Base-by-base conservation (phyloP, 2,888 invertebrate species). In the Camptogramma bilineatum region DNA sequence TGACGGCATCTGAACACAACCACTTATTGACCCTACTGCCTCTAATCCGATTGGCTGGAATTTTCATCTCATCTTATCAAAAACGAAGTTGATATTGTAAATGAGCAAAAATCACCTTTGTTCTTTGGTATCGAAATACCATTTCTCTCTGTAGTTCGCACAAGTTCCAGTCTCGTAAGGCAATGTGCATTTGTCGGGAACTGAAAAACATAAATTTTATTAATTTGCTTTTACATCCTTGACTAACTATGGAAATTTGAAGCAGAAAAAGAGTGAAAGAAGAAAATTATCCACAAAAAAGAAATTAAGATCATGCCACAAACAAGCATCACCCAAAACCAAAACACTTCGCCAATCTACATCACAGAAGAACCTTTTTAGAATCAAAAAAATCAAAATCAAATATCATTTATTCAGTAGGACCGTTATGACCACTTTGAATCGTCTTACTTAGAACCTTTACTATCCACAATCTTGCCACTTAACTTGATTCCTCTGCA, bases 51-150 rank as follows among this genome's bases (percentile, higher is more conserved):
- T n/a, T n/a, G n/a, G n/a, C n/a, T n/a, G n/a, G n/a, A n/a, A n/a
- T n/a, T n/a, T n/a, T n/a, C n/a, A n/a, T n/a, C n/a, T n/a, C n/a
- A n/a, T n/a, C n/a, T n/a, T n/a, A n/a, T n/a, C n/a, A n/a, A n/a
- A n/a, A n/a, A n/a, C n/a, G n/a, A n/a, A n/a, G 24, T 24, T 24
- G 24, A 24, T 24, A 24, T 4, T 24, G 24, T 24, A n/a, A n/a
- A n/a, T n/a, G 13, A 39, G 13, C 4, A 13, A 44, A 47, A 61
- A 76, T 76, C 51, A 88, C 90, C 82, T 92, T 66, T 95, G 94
- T 52, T 95, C 95, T 75, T 94, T 94, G 0, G 96, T 95, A 82
- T 98, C 97, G 86, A 94, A 98, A 91, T 96, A 98, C 96, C 97
- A 99, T 64, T 95, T 94, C 66, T 94, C 91, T 5, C 94, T 94